A percentile compares a stretch with the other conserved stretches of the same genome.
These are phyloP conservation scores for Drosophila pegasa DNA, from an alignment of 2,888 invertebrate species.

Conservation along the genomic window DNA sequence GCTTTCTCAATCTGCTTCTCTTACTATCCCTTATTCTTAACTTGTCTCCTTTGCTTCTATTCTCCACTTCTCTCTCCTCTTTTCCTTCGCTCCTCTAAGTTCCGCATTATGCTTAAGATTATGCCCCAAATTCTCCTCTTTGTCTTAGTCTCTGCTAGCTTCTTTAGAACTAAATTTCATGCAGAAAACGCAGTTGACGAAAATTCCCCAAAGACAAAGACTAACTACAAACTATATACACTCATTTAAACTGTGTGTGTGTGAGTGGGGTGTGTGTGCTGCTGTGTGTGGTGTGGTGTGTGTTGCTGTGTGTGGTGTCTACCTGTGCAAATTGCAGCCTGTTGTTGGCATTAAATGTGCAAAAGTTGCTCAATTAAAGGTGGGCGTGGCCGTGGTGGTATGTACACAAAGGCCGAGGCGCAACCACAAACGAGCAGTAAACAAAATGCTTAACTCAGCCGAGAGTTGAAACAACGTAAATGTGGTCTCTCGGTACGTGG, in stretches of 20 bases:
- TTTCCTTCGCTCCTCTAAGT: neutral
- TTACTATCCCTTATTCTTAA: no score
- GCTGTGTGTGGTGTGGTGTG: neutral
- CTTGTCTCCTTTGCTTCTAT: neutral
- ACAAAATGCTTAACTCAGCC: constrained; percentile 41
- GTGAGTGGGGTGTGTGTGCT: neutral
- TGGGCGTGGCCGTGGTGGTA: constrained; percentile 3
- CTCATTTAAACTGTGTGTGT: constrained; percentile 4
- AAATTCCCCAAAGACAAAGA: constrained; percentile 19
- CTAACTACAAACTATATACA: constrained; percentile 1
- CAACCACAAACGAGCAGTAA: constrained; percentile 29
- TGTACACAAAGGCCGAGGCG: neutral
- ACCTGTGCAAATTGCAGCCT: constrained; percentile 16
- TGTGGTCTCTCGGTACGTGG: constrained; percentile 11
- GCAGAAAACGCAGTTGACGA: constrained; percentile 6
- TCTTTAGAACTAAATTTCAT: neutral
- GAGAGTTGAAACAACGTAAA: constrained; percentile 22
- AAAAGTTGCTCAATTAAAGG: constrained; percentile 8
- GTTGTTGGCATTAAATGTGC: constrained; percentile 29
- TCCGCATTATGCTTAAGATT: neutral
- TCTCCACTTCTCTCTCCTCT: neutral
- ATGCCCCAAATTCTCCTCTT: neutral
- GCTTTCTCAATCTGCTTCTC: no score
- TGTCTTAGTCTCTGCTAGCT: neutral
- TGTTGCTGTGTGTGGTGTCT: neutral